phyloP scores from a whole-genome alignment of 2,113 vertebrate species.

The Brachypteracias leptosomus region DNA sequence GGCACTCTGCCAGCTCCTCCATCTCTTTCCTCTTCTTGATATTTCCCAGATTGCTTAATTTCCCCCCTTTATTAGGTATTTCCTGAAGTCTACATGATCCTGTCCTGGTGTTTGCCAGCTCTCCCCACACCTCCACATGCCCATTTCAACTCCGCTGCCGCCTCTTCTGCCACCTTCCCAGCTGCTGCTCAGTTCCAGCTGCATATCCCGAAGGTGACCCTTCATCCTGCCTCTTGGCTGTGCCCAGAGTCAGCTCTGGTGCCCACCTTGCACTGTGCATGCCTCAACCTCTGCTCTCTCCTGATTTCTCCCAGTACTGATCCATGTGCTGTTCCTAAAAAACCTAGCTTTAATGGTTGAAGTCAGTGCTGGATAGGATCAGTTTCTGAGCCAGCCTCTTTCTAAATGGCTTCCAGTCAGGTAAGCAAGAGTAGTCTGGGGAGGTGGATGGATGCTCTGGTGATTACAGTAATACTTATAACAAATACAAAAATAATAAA shows the following conservation, averaged over 20 bases:
- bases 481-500: background rate
- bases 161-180: background rate
- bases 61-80: background rate
- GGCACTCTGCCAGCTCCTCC: background rate
- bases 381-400: background rate
- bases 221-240: background rate
- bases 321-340: background rate
- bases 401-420: background rate
- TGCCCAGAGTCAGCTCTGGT: too few relatives aligned
- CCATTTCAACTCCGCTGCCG: background rate
- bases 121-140: background rate
- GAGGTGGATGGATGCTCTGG: background rate
- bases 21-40: background rate
- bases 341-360: background rate
- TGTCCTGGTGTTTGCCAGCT: background rate
- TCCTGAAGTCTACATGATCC: rapidly evolving
- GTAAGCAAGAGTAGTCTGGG: too few relatives aligned
- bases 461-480: background rate
- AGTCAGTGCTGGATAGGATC: rapidly evolving
- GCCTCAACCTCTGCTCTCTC: background rate
- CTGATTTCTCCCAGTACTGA: rapidly evolving
- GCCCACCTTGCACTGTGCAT: background rate
- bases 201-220: background rate
- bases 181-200: background rate
- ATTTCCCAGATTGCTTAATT: background rate